A percentile compares a stretch with the other conserved stretches of the same genome.
Evolutionary conservation across 2,113 vertebrate genomes (phyloP).

Genomic region (Thalassarche chlororhynchos): DNA sequence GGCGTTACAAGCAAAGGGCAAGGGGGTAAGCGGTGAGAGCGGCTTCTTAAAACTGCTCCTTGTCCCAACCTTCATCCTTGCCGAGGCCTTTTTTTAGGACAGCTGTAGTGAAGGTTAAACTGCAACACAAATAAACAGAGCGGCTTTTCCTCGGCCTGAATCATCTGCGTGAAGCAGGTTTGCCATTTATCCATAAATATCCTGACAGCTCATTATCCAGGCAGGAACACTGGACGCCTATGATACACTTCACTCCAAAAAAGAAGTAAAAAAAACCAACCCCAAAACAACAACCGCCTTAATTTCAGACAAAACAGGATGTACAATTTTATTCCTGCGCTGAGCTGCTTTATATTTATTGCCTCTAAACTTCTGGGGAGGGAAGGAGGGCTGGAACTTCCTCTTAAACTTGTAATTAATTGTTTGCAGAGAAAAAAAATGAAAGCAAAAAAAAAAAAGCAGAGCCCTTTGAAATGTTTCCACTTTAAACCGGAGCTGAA

Average conservation of each 20-base stretch:
- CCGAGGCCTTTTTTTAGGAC: not conserved
- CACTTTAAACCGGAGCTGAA: not conserved
- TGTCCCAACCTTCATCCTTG: not conserved
- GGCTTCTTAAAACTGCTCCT: not conserved
- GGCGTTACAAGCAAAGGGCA: not conserved
- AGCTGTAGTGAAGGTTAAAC: not conserved
- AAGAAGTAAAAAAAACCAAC: not conserved
- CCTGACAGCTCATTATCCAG: conserved; percentile 9
- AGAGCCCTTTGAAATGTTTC: conserved; percentile 32
- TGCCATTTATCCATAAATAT: conserved; percentile 32
- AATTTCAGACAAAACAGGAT: conserved; percentile 64
- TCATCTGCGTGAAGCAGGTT: not conserved
- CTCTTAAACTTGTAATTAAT: conserved; percentile 52
- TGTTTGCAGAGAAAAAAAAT: not conserved
- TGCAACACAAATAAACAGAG: not conserved
- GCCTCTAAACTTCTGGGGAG: not conserved
- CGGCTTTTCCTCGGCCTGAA: not conserved
- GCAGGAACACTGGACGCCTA: not conserved
- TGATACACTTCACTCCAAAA: not conserved
- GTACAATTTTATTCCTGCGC: not conserved
- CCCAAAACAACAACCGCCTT: not conserved
- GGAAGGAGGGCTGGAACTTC: conserved; percentile 42
- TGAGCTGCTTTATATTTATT: conserved; percentile 30
- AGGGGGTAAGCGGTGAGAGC: not conserved
- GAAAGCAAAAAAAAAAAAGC: not conserved